Evolutionary conservation across 2,888 invertebrate genomes (phyloP).

Genomic region (Plagodis pulveraria): DNA sequence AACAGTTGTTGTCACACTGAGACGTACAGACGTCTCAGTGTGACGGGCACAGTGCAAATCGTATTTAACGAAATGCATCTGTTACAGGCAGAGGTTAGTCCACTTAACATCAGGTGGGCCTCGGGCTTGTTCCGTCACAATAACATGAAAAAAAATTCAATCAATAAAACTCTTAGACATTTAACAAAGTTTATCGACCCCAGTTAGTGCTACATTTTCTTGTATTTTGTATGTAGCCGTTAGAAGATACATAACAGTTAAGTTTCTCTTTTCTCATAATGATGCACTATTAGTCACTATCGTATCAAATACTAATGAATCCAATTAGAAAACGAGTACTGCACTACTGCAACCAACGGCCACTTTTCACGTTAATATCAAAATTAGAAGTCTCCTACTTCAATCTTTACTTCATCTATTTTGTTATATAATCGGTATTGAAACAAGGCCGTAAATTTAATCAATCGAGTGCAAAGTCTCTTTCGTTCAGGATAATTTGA

Average conservation of each 20-base stretch:
- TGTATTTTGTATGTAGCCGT: neutral
- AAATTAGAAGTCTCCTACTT: conserved; percentile 36
- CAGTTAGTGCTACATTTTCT: too few relatives aligned
- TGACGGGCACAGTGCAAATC: too few relatives aligned
- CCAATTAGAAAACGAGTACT: conserved; percentile 28
- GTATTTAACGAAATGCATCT: too few relatives aligned
- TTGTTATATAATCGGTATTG: conserved; percentile 23
- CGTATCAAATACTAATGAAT: conserved; percentile 19
- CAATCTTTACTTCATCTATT: conserved; percentile 7
- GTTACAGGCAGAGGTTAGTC: too few relatives aligned
- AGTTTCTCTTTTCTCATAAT: conserved; percentile 17
- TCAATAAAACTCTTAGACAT: too few relatives aligned
- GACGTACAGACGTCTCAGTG: too few relatives aligned
- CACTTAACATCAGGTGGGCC: too few relatives aligned
- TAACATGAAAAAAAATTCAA: too few relatives aligned
- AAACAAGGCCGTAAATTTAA: conserved; percentile 44
- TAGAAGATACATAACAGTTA: conserved; percentile 3
- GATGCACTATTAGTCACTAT: conserved; percentile 5
- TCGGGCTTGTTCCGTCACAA: too few relatives aligned
- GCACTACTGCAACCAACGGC: conserved; percentile 5
- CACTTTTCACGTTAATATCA: conserved; percentile 19
- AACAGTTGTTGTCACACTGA: too few relatives aligned
- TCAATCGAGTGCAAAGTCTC: conserved; percentile 51
- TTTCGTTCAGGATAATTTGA: conserved; percentile 50
- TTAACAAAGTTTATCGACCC: too few relatives aligned